These are phyloP conservation scores for Esperia sulphurella DNA, from an alignment of 2,888 invertebrate species.

Conservation along the genomic window DNA sequence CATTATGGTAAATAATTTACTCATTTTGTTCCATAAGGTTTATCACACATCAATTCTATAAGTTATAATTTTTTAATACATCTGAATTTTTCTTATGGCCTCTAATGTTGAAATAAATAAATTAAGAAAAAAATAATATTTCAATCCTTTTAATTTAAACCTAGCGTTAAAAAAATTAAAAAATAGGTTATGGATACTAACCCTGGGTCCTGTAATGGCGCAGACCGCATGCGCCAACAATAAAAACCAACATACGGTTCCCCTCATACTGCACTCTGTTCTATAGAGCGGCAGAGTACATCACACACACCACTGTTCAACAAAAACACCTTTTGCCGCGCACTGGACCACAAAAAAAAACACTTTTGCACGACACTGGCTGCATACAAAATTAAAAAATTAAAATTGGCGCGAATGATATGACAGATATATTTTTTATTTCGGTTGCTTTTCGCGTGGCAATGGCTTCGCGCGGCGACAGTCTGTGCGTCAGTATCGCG, in stretches of 20 bases:
- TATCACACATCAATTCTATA: too few relatives aligned
- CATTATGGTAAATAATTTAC: too few relatives aligned
- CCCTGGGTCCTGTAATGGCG: conserved; percentile 74
- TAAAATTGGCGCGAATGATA: conserved; percentile 28
- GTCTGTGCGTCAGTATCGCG: conserved; percentile 57
- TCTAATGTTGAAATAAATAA: too few relatives aligned
- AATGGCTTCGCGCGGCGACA: conserved; percentile 53
- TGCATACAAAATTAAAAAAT: conserved; percentile 18
- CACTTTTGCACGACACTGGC: conserved; percentile 15
- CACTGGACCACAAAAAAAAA: conserved; percentile 31
- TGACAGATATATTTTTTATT: conserved; percentile 20
- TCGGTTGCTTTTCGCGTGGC: conserved; percentile 36
- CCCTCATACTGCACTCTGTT: conserved; percentile 71
- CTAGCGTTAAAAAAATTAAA: neutral
- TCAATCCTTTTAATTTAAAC: neutral
- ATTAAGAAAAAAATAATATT: too few relatives aligned
- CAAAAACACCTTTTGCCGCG: conserved; percentile 28
- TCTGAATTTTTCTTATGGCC: too few relatives aligned
- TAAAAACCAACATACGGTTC: conserved; percentile 58
- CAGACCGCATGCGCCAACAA: conserved; percentile 70
- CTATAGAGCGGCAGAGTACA: conserved; percentile 67
- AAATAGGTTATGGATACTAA: conserved; percentile 29
- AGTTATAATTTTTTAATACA: too few relatives aligned
- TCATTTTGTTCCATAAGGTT: too few relatives aligned
- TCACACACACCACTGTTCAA: conserved; percentile 61